Conservation (phyloP, 1,140 invertebrate species). For the Acromyrmex echinatior region DNA sequence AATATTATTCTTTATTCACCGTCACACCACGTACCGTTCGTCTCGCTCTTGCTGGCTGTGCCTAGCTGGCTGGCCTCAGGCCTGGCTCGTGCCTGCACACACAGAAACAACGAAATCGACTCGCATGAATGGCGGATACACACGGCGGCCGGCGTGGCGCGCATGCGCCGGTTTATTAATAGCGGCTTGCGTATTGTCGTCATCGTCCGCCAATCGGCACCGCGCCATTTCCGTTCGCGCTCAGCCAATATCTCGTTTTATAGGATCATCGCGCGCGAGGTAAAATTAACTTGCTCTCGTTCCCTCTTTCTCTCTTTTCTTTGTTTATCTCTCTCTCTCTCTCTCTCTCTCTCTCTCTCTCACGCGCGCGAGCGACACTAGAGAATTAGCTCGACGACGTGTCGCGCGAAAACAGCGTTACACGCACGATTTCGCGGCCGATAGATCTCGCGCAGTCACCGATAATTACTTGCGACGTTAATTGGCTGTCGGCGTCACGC, state of each 20-base stretch:
- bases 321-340: background rate
- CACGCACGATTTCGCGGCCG: slow-evolving; percentile 46
- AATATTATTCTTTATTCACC: slow-evolving; percentile 71
- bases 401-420: slow-evolving; percentile 37
- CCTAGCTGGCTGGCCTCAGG: background rate
- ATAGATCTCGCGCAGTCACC: slow-evolving; percentile 42
- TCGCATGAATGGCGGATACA: slow-evolving; percentile 85
- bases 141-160: slow-evolving; percentile 68
- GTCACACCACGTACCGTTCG: slow-evolving; percentile 79
- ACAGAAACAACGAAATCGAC: slow-evolving; percentile 83
- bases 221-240: slow-evolving; percentile 67
- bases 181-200: slow-evolving; percentile 77
- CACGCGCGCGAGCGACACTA: slow-evolving; percentile 50
- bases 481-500: slow-evolving; percentile 26
- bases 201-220: slow-evolving; percentile 77
- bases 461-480: slow-evolving; percentile 6
- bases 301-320: background rate
- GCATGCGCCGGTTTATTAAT: slow-evolving; percentile 84
- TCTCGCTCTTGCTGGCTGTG: slow-evolving; percentile 18
- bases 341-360: background rate
- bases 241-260: slow-evolving; percentile 59
- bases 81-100: slow-evolving; percentile 76
- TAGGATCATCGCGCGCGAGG: slow-evolving; percentile 39
- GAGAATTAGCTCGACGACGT: slow-evolving; percentile 63
- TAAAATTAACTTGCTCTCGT: slow-evolving; percentile 70